phyloP scores from a whole-genome alignment of 2,888 invertebrate species.

The Carcina quercana region DNA sequence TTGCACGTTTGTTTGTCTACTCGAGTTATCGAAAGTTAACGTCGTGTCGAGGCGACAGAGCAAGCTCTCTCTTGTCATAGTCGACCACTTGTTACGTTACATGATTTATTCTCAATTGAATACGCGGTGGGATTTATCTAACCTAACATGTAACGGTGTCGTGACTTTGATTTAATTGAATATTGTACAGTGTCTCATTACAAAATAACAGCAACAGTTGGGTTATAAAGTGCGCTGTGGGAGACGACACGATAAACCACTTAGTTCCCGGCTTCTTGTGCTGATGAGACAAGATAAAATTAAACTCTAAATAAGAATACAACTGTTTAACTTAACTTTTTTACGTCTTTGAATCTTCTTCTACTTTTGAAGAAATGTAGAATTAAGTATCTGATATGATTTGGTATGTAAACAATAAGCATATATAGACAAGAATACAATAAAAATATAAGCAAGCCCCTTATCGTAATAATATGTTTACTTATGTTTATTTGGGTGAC shows the following conservation, averaged over 20 bases:
- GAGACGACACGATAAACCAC: slow-evolving; percentile 50
- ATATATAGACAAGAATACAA: too few relatives aligned
- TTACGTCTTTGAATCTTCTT: too few relatives aligned
- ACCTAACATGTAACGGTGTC: slow-evolving; percentile 22
- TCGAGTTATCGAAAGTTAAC: slow-evolving; percentile 8
- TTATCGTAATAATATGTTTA: too few relatives aligned
- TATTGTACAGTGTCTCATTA: slow-evolving; percentile 34
- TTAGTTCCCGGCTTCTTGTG: slow-evolving; percentile 29
- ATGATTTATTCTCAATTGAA: slow-evolving; percentile 25
- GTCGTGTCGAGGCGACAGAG: slow-evolving; percentile 13
- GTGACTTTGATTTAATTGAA: slow-evolving; percentile 33
- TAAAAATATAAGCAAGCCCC: too few relatives aligned
- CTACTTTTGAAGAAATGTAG: too few relatives aligned
- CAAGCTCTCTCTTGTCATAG: slow-evolving; percentile 31
- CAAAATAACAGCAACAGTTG: slow-evolving; percentile 39
- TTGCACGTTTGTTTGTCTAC: background rate
- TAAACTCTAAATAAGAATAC: background rate
- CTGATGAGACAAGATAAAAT: background rate
- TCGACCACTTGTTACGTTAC: slow-evolving; percentile 25
- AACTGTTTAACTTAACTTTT: too few relatives aligned
- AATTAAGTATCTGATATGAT: too few relatives aligned
- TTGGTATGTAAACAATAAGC: too few relatives aligned
- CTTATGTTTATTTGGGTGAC: too few relatives aligned
- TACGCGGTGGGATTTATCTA: slow-evolving; percentile 24
- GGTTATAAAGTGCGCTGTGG: slow-evolving; percentile 38